phyloP scores from a whole-genome alignment of 2,888 invertebrate genomes.

The Conus canariensis region DNA sequence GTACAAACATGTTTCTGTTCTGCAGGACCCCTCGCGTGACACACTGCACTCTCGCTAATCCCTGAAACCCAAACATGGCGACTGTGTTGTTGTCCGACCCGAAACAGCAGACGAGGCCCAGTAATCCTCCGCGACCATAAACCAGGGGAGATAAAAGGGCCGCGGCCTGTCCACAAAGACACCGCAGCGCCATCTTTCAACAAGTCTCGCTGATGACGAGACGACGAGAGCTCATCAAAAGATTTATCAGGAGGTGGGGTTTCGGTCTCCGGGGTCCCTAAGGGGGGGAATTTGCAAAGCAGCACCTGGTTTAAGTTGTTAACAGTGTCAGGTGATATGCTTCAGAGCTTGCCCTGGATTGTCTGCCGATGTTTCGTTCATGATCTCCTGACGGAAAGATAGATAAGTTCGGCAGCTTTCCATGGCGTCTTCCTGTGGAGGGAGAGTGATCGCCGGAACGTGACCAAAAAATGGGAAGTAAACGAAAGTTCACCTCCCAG shows the following conservation, averaged over 20 bases:
- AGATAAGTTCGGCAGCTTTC: too few relatives aligned
- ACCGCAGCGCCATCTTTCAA: background rate
- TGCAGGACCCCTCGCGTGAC: background rate
- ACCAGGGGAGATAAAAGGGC: conserved; percentile 5
- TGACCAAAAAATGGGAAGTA: too few relatives aligned
- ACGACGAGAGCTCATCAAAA: conserved; percentile 1
- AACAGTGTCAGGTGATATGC: background rate
- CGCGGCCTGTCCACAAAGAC: background rate
- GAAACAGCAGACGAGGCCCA: background rate
- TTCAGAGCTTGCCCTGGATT: too few relatives aligned
- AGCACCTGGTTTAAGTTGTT: conserved; percentile 8
- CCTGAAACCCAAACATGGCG: conserved; percentile 15
- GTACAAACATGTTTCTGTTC: conserved; percentile 2
- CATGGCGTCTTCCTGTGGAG: too few relatives aligned
- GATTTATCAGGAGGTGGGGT: conserved; percentile 10
- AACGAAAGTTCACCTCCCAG: too few relatives aligned
- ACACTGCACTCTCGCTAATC: background rate
- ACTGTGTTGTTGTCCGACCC: background rate
- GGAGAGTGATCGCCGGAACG: too few relatives aligned
- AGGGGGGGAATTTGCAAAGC: background rate
- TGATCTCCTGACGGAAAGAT: too few relatives aligned
- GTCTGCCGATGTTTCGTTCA: too few relatives aligned
- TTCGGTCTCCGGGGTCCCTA: background rate
- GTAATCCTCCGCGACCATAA: background rate
- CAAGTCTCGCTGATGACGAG: conserved; percentile 8